Percentiles rank a stretch among this genome's conserved stretches.
phyloP scores from a whole-genome alignment of 2,113 vertebrate genomes.

The Artemisiospiza belli region DNA sequence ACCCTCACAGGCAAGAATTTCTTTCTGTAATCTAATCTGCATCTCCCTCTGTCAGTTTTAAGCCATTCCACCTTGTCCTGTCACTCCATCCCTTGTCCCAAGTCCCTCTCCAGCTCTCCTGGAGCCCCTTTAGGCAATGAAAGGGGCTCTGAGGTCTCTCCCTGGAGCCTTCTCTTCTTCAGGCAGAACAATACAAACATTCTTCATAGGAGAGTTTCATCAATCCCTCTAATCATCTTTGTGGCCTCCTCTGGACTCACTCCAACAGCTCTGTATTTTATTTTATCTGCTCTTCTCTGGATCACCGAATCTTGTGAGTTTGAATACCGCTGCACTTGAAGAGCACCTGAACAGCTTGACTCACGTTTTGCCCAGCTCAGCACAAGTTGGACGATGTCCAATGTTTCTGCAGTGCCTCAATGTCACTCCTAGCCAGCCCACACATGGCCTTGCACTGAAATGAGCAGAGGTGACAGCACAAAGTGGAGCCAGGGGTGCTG shows the following conservation, averaged over 20 bases:
- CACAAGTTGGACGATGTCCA: background rate
- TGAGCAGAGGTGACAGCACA: background rate
- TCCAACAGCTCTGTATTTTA: background rate
- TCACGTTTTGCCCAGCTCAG: background rate
- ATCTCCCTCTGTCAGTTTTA: background rate
- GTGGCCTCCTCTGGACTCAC: background rate
- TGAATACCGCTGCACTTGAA: background rate
- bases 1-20: background rate
- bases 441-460: background rate
- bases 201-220: background rate
- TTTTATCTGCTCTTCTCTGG: background rate
- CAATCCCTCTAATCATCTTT: background rate
- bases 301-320: background rate
- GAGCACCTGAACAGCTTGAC: background rate
- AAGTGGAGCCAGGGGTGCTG: background rate
- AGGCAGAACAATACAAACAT: background rate
- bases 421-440: background rate
- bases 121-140: background rate
- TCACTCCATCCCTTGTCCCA: background rate
- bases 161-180: background rate
- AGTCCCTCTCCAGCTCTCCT: background rate
- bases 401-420: background rate
- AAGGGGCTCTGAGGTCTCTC: background rate
- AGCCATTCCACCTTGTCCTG: background rate
- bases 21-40: background rate